Base-by-base conservation (phyloP, 2,888 invertebrate genomes). In the Anthophora plumipes region DNA sequence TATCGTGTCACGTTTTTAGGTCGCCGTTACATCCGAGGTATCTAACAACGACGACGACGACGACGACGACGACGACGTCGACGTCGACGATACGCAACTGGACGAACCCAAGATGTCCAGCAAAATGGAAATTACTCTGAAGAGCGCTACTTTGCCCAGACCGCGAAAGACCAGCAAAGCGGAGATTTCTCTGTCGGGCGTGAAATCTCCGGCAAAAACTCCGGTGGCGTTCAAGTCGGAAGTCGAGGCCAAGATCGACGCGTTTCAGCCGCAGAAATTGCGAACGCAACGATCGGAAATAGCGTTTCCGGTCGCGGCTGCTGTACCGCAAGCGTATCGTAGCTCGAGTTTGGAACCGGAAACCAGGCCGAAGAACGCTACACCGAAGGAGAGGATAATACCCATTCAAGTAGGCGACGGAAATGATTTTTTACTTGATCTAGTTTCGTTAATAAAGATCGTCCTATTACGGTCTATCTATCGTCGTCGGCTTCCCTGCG, bases 91-190 rank as follows among this genome's bases (percentile, higher is more conserved):
- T 22, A 57, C 75, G 37, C 70, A 80, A 8, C 39, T 80, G 17
- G 91, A 91, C 0, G 92, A 92, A 61, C 90, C 91, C 31, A 92
- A 91, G 55, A 95, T 96, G 92, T 95, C 95, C 50, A 95, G 95
- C 20, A 95, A 95, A 37, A 95, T 96, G 85, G 96, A 96, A 86
- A 96, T 96, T 71, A 95, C 95, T 0, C 91, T 96, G 41, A 96
- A 96, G 90, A 96, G 96, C 76, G 96, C 96, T 0, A 96, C 96
- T 0, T 92, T 96, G 81, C 96, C 96, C 6, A 94, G 96, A 83
- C 91, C 90, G 4, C 94, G 96, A 43, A 96, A 96, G 89, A 95
- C 95, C 5, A 94, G 95, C 60, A 96, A 95, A 92, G 95, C 96
- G 0, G 95, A 96, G 92, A 95, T 96, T 66, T 94, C 95, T 86